Percentiles rank a stretch among this genome's conserved stretches.
These are phyloP conservation scores for Calcarius ornatus DNA, from an alignment of 2,113 vertebrate species.

Conservation along the genomic window DNA sequence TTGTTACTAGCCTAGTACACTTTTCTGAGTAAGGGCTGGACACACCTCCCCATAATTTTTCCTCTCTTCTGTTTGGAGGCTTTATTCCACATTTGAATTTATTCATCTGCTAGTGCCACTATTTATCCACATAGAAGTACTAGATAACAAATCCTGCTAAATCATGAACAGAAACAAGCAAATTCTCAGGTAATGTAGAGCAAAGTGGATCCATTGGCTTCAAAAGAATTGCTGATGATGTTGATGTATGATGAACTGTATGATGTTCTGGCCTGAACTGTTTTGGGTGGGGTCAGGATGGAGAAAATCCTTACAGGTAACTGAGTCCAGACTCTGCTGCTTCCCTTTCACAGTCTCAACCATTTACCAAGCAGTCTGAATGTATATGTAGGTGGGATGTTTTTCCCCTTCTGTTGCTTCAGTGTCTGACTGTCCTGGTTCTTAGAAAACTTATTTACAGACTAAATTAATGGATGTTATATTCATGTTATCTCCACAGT, in stretches of 20 bases:
- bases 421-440: background rate
- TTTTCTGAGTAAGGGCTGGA: background rate
- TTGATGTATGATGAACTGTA: background rate
- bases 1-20: background rate
- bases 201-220: background rate
- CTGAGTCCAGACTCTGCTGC: accelerated
- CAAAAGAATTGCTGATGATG: background rate
- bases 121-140: background rate
- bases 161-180: background rate
- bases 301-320: background rate
- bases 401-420: background rate
- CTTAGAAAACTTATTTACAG: background rate
- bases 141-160: background rate
- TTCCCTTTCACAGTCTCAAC: background rate
- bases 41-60: background rate
- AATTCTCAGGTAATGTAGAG: background rate
- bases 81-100: background rate
- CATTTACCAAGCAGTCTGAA: background rate
- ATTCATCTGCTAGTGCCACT: background rate
- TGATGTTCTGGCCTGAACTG: background rate
- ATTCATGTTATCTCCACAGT: background rate
- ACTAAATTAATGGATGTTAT: background rate
- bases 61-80: background rate
- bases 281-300: background rate
- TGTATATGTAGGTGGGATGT: background rate